These are phyloP conservation scores for Sphaeridia pumilis DNA, from an alignment of 2,888 invertebrate genomes.

Conservation along the genomic window DNA sequence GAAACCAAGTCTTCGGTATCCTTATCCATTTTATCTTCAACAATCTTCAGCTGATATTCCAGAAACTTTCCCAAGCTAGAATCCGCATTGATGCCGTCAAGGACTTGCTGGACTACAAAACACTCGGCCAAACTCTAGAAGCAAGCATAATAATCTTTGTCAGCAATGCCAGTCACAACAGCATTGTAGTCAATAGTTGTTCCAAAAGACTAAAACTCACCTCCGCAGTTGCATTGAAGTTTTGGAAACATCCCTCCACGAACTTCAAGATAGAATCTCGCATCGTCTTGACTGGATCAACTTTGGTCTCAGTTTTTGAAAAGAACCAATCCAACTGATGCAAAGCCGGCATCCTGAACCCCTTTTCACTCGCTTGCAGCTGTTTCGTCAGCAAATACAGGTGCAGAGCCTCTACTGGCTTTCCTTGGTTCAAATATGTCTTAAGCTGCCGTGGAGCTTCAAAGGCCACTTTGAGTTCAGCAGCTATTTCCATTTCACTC, in stretches of 20 bases:
- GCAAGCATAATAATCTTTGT: no score
- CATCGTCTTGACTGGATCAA: conserved; percentile 14
- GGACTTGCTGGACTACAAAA: conserved; percentile 24
- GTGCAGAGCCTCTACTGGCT: conserved; percentile 26
- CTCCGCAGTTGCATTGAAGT: conserved; percentile 18
- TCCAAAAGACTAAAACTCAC: conserved; percentile 10
- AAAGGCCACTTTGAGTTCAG: conserved; percentile 27
- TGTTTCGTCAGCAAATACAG: conserved; percentile 18
- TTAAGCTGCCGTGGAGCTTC: conserved; percentile 28
- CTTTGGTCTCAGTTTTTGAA: conserved; percentile 5
- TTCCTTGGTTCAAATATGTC: conserved; percentile 18
- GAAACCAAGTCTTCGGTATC: conserved; percentile 15
- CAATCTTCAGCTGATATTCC: conserved; percentile 17
- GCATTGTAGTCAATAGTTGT: no score
- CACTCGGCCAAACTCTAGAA: conserved; percentile 29
- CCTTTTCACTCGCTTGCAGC: not conserved
- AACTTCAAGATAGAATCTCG: conserved; percentile 16
- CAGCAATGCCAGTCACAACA: no score
- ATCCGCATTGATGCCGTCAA: conserved; percentile 14
- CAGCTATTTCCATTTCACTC: conserved; percentile 27
- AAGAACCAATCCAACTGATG: conserved; percentile 8
- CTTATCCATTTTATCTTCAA: conserved; percentile 8
- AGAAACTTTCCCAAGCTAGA: conserved; percentile 20
- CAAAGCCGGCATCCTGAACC: conserved; percentile 25
- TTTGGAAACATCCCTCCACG: conserved; percentile 19